phyloP scores from a whole-genome alignment of 2,888 invertebrate species.

The Ametastegia equiseti region DNA sequence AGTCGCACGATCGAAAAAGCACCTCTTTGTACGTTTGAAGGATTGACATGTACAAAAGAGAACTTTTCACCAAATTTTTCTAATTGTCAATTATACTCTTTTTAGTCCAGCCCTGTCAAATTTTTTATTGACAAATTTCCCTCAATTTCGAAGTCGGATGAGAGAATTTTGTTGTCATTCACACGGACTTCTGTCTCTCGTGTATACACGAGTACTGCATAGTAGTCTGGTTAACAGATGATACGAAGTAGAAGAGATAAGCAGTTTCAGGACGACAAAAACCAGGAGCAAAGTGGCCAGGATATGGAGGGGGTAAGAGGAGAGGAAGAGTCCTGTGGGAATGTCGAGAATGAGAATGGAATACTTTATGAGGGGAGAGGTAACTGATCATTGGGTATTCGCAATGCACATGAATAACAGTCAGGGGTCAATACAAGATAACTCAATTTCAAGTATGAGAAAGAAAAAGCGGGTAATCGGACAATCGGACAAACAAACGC shows the following conservation, averaged over 20 bases:
- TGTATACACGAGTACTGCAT: neutral
- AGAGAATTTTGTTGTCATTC: neutral
- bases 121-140: too few species aligned
- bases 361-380: constrained; percentile 67
- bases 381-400: constrained; percentile 68
- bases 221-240: constrained; percentile 7
- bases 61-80: too few species aligned
- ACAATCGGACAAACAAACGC: neutral
- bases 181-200: neutral
- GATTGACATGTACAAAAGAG: too few species aligned
- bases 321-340: constrained; percentile 70
- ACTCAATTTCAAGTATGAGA: neutral
- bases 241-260: constrained; percentile 29
- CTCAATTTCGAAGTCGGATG: too few species aligned
- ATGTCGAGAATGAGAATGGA: constrained; percentile 67
- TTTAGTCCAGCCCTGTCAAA: too few species aligned
- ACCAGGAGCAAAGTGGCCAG: constrained; percentile 22
- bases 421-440: neutral
- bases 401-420: constrained; percentile 62
- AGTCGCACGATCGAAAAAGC: too few species aligned
- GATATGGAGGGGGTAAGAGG: constrained; percentile 52
- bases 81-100: too few species aligned
- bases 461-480: neutral
- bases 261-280: constrained; percentile 27
- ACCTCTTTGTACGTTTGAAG: too few species aligned